A percentile compares a stretch with the other conserved stretches of the same genome.
phyloP scores from a whole-genome alignment of 2,797 vertebrate genomes.

The Kryptopterus vitreolus region DNA sequence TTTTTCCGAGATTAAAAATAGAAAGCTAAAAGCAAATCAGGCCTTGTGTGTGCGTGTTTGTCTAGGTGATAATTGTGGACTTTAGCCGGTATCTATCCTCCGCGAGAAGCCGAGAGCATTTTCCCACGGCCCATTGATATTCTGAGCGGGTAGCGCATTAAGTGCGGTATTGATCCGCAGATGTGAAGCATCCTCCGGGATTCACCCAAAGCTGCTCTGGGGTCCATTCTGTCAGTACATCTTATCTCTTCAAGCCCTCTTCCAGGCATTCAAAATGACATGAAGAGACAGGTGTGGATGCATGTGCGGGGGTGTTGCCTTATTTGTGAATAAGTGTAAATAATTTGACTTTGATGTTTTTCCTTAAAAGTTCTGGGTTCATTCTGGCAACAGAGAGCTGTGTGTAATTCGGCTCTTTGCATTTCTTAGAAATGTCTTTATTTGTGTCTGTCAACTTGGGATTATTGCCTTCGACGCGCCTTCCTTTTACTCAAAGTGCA shows the following conservation, averaged over 20 bases:
- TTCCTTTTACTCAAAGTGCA: not conserved
- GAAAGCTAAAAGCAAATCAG: constrained; percentile 37
- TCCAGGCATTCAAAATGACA: constrained; percentile 44
- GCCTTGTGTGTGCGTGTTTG: constrained; percentile 22
- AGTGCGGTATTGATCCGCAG: constrained; percentile 68
- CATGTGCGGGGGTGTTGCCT: not conserved
- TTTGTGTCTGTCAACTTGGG: not conserved
- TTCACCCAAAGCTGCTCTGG: constrained; percentile 56
- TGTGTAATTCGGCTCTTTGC: not conserved
- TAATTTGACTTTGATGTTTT: constrained; percentile 19
- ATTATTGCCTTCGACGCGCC: not conserved
- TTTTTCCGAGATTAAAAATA: constrained; percentile 39
- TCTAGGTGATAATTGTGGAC: constrained; percentile 60
- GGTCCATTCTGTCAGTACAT: constrained; percentile 56
- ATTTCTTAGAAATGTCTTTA: not conserved
- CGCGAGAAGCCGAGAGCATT: constrained; percentile 61
- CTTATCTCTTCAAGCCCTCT: constrained; percentile 48
- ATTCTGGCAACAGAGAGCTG: not conserved
- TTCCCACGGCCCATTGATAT: constrained; percentile 73
- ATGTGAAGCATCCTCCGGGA: constrained; percentile 60
- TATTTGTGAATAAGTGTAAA: constrained; percentile 26
- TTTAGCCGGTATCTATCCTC: constrained; percentile 60
- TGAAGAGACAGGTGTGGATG: not conserved
- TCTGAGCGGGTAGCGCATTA: constrained; percentile 54
- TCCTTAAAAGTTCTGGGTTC: not conserved